Base-by-base conservation (phyloP, 1,140 invertebrate genomes). In the Pectinophora gossypiella region DNA sequence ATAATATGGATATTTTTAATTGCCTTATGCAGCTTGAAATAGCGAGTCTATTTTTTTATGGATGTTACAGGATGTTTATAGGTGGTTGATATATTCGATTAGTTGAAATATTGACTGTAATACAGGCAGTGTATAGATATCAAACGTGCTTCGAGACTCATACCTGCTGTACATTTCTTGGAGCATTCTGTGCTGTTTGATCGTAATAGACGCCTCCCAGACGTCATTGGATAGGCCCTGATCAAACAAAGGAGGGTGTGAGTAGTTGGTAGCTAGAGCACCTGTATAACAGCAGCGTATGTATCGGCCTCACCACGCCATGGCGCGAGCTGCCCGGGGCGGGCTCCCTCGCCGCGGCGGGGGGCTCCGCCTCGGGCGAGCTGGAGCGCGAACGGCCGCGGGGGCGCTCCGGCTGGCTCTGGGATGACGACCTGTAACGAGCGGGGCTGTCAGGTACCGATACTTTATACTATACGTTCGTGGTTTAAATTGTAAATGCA, bases 151-250 rank as follows among this genome's bases (percentile, higher is more conserved):
- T n/a, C n/a, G n/a, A n/a, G n/a, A n/a, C 7, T 7, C 19, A 15
- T 72, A 88, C 87, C 87, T 86, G 59, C 71, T 83, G 56, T 72
- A 76, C 74, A 87, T 86, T 62, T 91, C 90, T 49, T 90, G 84
- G 27, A 91, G 75, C 27, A 90, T 80, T 65, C 91, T 89, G n/a
- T 91, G 89, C 58, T 92, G 91, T 56, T 91, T 88, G 35, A 92
- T 89, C 1, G 91, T 91, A 5, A 92, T 90, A 1, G 92, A 78
- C 3, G 91, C 91, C 68, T 93, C 92, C 91, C 92, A 92, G 10
- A 93, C 89, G 60, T 93, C 91, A 40, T 90, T 89, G 91, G 91
- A 68, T 22, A 76, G 54, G 19, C 68, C 75, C 71, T 79, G 64
- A 22, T 55, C 49, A 43, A 65, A 62, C 66, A 53, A 62, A 56